Evolutionary conservation across 2,888 invertebrate species (phyloP).

Genomic region (Hofmannophila pseudospretella): DNA sequence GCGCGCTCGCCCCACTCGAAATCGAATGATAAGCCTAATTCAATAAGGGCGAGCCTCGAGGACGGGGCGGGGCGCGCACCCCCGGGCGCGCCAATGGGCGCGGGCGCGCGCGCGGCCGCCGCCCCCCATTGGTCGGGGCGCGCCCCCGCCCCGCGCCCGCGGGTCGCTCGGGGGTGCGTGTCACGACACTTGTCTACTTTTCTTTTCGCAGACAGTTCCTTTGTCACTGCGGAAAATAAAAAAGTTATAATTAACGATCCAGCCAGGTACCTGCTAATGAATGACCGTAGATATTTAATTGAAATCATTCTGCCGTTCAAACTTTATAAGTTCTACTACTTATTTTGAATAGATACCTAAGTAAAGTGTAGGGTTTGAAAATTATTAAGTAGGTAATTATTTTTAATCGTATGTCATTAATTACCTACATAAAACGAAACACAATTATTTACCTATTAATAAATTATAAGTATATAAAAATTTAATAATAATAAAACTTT

Average conservation of each 20-base stretch:
- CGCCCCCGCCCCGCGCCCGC: slow-evolving; percentile 38
- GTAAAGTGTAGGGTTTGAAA: no score
- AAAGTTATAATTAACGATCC: slow-evolving; percentile 77
- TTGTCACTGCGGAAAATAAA: slow-evolving; percentile 78
- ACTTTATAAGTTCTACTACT: slow-evolving; percentile 9
- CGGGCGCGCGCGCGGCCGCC: slow-evolving; percentile 37
- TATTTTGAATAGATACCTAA: no score
- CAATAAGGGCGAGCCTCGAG: slow-evolving; percentile 82
- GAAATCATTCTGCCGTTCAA: slow-evolving; percentile 20
- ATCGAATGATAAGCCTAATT: slow-evolving; percentile 88
- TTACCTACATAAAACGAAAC: no score
- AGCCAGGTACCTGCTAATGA: slow-evolving; percentile 73
- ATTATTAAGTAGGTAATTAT: no score
- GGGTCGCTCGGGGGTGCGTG: slow-evolving; percentile 60
- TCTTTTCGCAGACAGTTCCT: slow-evolving; percentile 78
- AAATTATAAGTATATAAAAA: no score
- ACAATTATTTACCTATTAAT: no score
- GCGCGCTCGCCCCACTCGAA: slow-evolving; percentile 74
- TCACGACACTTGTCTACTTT: slow-evolving; percentile 78
- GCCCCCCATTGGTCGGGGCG: slow-evolving; percentile 43
- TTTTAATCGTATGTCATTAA: no score
- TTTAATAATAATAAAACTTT: no score
- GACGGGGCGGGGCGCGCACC: slow-evolving; percentile 69
- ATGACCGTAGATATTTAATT: slow-evolving; percentile 47
- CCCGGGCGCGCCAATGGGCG: slow-evolving; percentile 57